Conservation (phyloP, 2,797 vertebrate genomes). For the Tolypeutes matacus region DNA sequence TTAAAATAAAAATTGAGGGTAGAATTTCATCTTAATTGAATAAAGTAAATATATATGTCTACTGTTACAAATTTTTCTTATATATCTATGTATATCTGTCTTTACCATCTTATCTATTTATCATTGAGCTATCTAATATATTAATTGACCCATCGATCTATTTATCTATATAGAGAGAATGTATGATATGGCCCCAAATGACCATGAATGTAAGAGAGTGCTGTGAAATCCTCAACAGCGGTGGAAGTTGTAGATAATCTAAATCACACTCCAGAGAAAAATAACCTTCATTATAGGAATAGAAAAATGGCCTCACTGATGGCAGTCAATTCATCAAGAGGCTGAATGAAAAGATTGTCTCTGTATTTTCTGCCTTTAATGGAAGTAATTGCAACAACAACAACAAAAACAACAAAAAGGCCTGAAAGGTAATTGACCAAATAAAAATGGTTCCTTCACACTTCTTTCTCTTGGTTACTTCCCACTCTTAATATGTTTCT, state of each 20-base stretch:
- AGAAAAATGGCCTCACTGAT: background rate
- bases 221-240: background rate
- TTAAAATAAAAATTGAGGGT: constrained; percentile 44
- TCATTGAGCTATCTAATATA: too few relatives aligned
- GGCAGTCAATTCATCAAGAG: background rate
- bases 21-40: constrained; percentile 31
- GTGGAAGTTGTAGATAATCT: background rate
- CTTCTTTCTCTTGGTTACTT: background rate
- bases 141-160: too few relatives aligned
- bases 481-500: too few relatives aligned
- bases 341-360: background rate
- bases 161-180: background rate
- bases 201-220: background rate
- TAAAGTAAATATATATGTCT: background rate
- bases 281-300: background rate
- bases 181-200: background rate
- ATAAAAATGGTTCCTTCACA: background rate
- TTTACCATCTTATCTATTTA: too few relatives aligned
- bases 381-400: background rate
- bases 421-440: background rate
- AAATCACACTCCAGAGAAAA: background rate
- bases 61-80: too few relatives aligned
- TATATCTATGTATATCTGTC: too few relatives aligned
- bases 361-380: background rate
- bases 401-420: background rate